Evolutionary conservation across 2,888 invertebrate species (phyloP).

Genomic region (Lacanobia wlatinum): DNA sequence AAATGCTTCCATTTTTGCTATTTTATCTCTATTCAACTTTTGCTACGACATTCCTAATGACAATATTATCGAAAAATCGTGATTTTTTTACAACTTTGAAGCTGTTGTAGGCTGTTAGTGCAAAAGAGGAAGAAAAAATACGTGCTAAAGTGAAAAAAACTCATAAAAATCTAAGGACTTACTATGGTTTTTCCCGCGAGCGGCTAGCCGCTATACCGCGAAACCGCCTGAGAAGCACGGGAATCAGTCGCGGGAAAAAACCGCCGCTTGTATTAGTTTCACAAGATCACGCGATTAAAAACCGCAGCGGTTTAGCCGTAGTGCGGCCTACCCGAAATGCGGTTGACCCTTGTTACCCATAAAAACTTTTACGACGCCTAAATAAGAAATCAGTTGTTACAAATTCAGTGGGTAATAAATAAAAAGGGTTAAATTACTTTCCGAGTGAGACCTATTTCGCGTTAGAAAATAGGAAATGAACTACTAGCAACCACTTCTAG

Average conservation of each 20-base stretch:
- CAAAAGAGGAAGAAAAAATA: no score
- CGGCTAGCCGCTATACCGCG: no score
- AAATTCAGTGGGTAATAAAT: conserved; percentile 1
- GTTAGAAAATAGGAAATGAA: neutral
- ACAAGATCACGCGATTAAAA: no score
- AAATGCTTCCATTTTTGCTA: conserved; percentile 16
- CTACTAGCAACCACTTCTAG: neutral
- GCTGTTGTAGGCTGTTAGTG: neutral
- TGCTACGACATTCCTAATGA: conserved; percentile 52
- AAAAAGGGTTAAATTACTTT: neutral
- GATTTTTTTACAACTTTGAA: conserved; percentile 25
- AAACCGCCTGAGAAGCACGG: no score
- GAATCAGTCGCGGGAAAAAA: no score
- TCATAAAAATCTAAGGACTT: no score
- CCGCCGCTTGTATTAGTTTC: no score
- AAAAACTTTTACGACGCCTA: neutral
- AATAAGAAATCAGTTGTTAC: neutral
- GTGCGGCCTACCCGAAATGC: no score
- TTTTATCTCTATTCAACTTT: conserved; percentile 11
- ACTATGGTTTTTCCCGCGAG: no score
- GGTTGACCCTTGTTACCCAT: neutral
- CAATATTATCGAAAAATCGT: conserved; percentile 19
- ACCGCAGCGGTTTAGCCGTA: no score
- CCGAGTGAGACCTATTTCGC: neutral
- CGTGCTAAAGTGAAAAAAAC: no score